A percentile compares a stretch with the other conserved stretches of the same genome.
Evolutionary conservation across 2,797 vertebrate species (phyloP).

Genomic region (Enteromius anoplus): DNA sequence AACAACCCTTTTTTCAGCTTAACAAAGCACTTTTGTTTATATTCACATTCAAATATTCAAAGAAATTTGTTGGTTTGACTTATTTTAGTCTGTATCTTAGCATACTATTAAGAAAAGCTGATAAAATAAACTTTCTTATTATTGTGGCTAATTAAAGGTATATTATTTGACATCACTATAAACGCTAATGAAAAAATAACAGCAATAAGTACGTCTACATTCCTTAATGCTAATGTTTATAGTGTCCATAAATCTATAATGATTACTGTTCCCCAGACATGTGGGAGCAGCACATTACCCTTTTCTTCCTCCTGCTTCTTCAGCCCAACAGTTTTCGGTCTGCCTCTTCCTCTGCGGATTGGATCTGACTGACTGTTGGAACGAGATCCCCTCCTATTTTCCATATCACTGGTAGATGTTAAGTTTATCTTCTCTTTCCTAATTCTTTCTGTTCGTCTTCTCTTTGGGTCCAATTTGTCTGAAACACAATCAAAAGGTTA

Average conservation of each 20-base stretch:
- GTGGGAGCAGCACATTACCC: slow-evolving; percentile 75
- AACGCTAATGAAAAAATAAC: neutral
- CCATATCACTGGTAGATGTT: slow-evolving; percentile 85
- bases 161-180: neutral
- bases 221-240: neutral
- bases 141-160: neutral
- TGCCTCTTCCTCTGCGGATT: slow-evolving; percentile 89
- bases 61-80: neutral
- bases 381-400: slow-evolving; percentile 88
- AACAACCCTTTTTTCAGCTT: neutral
- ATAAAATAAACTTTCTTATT: neutral
- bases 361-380: slow-evolving; percentile 94
- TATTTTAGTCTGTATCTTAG: neutral
- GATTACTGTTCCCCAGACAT: neutral
- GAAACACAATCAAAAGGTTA: slow-evolving; percentile 18
- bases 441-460: slow-evolving; percentile 92
- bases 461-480: slow-evolving; percentile 93
- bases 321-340: slow-evolving; percentile 89
- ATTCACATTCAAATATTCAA: neutral
- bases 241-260: neutral
- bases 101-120: neutral
- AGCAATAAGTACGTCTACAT: neutral
- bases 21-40: neutral
- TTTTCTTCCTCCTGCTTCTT: slow-evolving; percentile 97
- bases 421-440: slow-evolving; percentile 90